phyloP scores from a whole-genome alignment of 2,888 invertebrate species.

The Limnephilus marmoratus region DNA sequence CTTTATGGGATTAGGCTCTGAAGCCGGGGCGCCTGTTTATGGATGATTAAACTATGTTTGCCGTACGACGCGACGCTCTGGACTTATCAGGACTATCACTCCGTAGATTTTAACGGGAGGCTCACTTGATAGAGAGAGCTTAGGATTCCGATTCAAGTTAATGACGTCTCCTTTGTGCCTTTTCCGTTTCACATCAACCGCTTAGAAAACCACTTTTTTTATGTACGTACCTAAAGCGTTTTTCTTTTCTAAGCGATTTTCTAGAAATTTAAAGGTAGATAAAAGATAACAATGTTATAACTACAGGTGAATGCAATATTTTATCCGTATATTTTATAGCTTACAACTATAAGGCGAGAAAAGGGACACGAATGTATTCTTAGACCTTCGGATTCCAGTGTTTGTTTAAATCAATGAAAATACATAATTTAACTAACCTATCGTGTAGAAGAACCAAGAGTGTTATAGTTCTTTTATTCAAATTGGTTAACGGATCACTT shows the following conservation, averaged over 20 bases:
- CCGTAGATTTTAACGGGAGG: neutral
- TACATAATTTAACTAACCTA: no score
- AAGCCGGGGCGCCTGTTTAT: neutral
- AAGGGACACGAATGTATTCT: constrained; percentile 2
- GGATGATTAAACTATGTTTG: neutral
- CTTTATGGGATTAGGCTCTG: neutral
- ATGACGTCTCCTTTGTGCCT: neutral
- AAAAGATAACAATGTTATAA: neutral
- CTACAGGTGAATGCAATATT: no score
- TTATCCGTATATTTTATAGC: no score
- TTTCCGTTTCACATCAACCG: neutral
- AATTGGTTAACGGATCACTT: no score
- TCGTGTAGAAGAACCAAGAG: no score
- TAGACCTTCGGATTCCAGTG: constrained; percentile 32
- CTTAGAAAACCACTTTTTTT: neutral
- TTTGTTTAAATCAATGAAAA: constrained; percentile 50
- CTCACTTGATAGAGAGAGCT: neutral
- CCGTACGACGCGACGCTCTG: neutral
- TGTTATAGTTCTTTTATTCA: no score
- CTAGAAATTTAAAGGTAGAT: neutral
- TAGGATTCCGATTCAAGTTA: neutral
- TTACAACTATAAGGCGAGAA: neutral
- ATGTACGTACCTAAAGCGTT: neutral
- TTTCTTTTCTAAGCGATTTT: neutral
- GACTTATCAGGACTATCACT: neutral